Evolutionary conservation across 2,797 vertebrate species (phyloP).

Genomic region (Cephalopachus bancanus): DNA sequence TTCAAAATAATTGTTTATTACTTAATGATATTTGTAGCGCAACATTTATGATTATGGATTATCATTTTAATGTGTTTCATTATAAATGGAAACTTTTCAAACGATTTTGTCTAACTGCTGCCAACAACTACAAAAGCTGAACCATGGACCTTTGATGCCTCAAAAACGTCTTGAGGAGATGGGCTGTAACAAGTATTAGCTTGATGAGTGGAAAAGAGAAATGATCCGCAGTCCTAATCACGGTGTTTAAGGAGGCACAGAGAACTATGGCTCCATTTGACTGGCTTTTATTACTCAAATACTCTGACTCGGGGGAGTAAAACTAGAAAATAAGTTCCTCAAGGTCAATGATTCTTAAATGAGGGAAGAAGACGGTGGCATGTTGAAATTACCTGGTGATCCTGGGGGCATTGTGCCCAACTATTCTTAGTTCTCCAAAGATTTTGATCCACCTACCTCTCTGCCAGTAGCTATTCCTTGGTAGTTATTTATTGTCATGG

Average conservation of each 20-base stretch:
- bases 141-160: not conserved
- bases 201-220: not conserved
- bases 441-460: not conserved
- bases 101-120: not conserved
- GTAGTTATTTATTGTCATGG: constrained; percentile 22
- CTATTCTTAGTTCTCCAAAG: constrained; percentile 37
- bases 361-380: not conserved
- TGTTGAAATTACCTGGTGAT: not conserved
- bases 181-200: not conserved
- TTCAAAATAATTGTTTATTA: constrained; percentile 56
- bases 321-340: not conserved
- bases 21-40: not conserved
- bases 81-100: not conserved
- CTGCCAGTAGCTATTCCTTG: not conserved
- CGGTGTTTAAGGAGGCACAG: not conserved
- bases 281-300: not conserved
- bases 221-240: not conserved
- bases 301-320: not conserved
- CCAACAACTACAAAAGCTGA: not conserved
- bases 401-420: not conserved
- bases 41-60: not conserved
- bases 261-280: not conserved
- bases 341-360: not conserved
- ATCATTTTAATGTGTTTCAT: constrained; percentile 21
- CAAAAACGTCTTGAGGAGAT: not conserved